phyloP scores from a whole-genome alignment of 1,140 invertebrate species.

The Drosophila aff. region DNA sequence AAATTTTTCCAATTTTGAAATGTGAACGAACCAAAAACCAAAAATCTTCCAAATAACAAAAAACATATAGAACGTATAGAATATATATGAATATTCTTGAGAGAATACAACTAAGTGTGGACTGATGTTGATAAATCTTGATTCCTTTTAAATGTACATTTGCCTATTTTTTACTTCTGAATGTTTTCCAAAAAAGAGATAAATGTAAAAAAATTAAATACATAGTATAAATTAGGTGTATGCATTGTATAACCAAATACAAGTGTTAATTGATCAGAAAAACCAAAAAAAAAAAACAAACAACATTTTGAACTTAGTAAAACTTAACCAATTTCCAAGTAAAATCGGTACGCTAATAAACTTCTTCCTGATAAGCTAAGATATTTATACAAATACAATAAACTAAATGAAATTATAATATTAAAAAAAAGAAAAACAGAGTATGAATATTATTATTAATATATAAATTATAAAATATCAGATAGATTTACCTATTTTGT shows the following conservation, averaged over 20 bases:
- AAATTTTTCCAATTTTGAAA: not conserved
- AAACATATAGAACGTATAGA: constrained; percentile 19
- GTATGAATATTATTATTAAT: not conserved
- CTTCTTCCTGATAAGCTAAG: constrained; percentile 44
- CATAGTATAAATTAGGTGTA: constrained; percentile 18
- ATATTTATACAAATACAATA: constrained; percentile 16
- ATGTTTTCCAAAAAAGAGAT: constrained; percentile 19
- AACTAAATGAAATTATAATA: not conserved
- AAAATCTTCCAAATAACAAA: constrained; percentile 19
- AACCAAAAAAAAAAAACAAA: constrained; percentile 2
- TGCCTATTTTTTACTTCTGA: constrained; percentile 36
- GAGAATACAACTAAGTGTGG: constrained; percentile 25
- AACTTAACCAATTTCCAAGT: constrained; percentile 26
- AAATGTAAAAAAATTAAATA: constrained; percentile 20
- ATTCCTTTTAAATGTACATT: constrained; percentile 38
- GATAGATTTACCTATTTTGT: constrained; percentile 3
- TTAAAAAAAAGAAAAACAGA: not conserved
- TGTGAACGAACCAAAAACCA: constrained; percentile 10
- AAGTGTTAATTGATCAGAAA: constrained; percentile 24
- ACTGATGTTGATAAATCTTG: constrained; percentile 34
- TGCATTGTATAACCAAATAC: constrained; percentile 22
- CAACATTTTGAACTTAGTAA: constrained; percentile 34
- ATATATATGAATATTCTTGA: constrained; percentile 15
- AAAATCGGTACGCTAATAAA: constrained; percentile 26
- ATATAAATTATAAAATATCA: constrained; percentile 13